Percentiles rank a stretch among this genome's conserved stretches.
Conservation (phyloP, 2,113 vertebrate genomes). For the Ginglymostoma cirratum region DNA sequence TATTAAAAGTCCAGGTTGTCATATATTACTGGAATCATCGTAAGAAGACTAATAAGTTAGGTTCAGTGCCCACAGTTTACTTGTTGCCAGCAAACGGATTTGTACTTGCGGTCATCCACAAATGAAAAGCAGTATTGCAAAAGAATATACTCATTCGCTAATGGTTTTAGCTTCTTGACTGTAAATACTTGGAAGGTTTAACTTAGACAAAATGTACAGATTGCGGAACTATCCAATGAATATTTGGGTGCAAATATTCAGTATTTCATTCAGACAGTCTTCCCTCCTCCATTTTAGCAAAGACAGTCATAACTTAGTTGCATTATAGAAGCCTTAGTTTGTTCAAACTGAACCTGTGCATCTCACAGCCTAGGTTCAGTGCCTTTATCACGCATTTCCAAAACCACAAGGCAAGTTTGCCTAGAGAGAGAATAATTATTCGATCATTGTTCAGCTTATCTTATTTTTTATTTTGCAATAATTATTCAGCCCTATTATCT, state of each 20-base stretch:
- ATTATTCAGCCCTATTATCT: background rate
- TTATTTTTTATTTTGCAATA: background rate
- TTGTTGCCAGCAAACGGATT: background rate
- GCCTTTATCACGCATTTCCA: background rate
- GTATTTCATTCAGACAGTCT: background rate
- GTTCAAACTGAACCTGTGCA: background rate
- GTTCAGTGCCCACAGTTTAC: background rate
- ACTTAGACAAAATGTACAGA: background rate
- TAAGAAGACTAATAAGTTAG: background rate
- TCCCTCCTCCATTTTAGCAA: background rate
- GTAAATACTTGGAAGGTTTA: background rate
- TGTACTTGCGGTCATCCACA: background rate
- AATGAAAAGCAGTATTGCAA: background rate
- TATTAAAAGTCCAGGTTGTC: background rate
- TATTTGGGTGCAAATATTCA: background rate
- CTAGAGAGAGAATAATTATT: background rate
- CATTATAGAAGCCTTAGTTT: too few species aligned
- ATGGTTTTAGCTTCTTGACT: background rate
- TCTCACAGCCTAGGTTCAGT: background rate
- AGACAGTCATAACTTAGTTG: background rate
- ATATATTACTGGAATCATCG: background rate
- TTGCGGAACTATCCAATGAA: background rate
- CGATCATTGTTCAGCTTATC: background rate
- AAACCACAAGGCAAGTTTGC: background rate
- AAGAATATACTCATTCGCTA: background rate